Evolutionary conservation across 2,797 vertebrate genomes (phyloP).

Genomic region (Catharus ustulatus): DNA sequence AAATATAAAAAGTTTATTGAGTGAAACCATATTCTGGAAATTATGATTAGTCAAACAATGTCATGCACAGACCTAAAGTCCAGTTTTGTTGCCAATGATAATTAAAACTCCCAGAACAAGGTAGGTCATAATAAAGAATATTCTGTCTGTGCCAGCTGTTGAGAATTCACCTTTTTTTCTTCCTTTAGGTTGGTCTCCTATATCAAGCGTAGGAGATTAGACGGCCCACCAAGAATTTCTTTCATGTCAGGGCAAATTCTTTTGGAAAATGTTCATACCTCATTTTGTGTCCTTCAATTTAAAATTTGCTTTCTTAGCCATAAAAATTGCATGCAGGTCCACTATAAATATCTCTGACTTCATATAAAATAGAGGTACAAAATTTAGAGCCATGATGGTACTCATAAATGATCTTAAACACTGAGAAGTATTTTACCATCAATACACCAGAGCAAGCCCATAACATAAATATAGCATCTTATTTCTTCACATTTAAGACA

Average conservation of each 20-base stretch:
- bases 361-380: not conserved
- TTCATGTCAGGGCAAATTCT: not conserved
- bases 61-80: not conserved
- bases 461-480: not conserved
- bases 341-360: not conserved
- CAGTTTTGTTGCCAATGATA: not conserved
- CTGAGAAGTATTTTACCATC: not conserved
- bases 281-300: not conserved
- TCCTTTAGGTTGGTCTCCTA: not conserved
- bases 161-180: constrained; percentile 6
- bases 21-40: not conserved
- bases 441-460: not conserved
- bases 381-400: not conserved
- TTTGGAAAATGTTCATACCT: not conserved
- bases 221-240: not conserved
- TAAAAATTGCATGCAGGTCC: not conserved
- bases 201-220: not conserved
- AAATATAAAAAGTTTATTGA: not conserved
- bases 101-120: not conserved
- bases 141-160: not conserved
- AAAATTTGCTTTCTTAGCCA: not conserved
- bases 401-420: not conserved
- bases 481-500: not conserved
- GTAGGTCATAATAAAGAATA: not conserved
- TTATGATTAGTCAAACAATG: not conserved